Evolutionary conservation across 1,140 invertebrate species (phyloP).

Genomic region (Hylaeus volcanicus): DNA sequence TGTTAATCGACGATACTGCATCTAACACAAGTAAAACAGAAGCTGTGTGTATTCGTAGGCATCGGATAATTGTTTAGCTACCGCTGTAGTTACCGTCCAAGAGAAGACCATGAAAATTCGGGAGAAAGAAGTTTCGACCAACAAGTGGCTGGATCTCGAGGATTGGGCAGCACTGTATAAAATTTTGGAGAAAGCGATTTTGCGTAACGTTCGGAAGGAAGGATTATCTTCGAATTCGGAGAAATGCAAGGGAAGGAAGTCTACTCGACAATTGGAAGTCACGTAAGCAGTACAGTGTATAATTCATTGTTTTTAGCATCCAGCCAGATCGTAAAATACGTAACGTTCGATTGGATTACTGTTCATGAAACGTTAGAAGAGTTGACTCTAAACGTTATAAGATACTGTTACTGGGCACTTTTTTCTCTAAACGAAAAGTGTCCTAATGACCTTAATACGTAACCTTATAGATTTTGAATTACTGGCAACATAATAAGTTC

Average conservation of each 20-base stretch:
- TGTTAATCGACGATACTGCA: conserved; percentile 38
- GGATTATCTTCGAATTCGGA: conserved; percentile 21
- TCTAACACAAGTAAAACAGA: conserved; percentile 24
- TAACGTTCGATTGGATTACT: not conserved
- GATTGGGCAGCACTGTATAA: conserved; percentile 68
- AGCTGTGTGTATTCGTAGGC: conserved; percentile 50
- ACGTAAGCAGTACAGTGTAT: conserved; percentile 56
- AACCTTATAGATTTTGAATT: not conserved
- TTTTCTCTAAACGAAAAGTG: too few relatives aligned
- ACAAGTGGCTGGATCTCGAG: conserved; percentile 69
- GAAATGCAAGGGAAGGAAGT: conserved; percentile 60
- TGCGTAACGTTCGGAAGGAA: conserved; percentile 54
- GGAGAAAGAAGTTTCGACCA: conserved; percentile 62
- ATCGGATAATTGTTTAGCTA: conserved; percentile 66
- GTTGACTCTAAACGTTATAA: too few relatives aligned
- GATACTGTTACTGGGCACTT: too few relatives aligned
- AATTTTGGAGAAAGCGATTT: conserved; percentile 63
- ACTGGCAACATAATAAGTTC: too few relatives aligned
- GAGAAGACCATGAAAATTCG: conserved; percentile 67
- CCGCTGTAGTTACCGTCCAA: conserved; percentile 68
- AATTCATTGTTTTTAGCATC: not conserved
- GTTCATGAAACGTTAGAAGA: not conserved
- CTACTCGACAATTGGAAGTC: conserved; percentile 64
- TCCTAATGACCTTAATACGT: not conserved
- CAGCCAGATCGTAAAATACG: not conserved